Evolutionary conservation across 1,140 invertebrate species (phyloP), one percentile per base, ranked within the genome.

Genomic region (Dendrolimus punctatus): DNA sequence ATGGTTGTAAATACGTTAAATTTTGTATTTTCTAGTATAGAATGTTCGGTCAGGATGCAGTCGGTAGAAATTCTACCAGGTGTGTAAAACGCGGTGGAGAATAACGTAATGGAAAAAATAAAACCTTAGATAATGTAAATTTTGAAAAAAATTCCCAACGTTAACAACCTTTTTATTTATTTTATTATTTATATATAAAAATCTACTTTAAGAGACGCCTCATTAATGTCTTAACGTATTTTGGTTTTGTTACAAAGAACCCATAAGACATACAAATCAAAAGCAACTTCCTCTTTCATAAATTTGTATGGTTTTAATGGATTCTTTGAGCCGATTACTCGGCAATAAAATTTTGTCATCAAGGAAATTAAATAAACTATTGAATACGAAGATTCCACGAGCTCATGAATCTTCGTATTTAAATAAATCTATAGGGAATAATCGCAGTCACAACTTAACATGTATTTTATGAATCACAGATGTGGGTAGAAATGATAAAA

Each of bases 1-100:
- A 85, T 78, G 78, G 73, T 81, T 86, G 80, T 86, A 86, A 84
- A 86, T 86, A 86, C 83, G 83, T 86, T 86, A 84, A 84, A 83
- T 84, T 86, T 86, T 86, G 80, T 86, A 86, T 84, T 86, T 39
- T 73, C 75, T 86, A 86, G 80, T 78, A 81, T 83, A 82, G 77
- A 80, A 78, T 73, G 76, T 83, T 85, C 60, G 76, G 72, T 70
- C 70, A 66, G 47, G 71, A 73, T 64, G 71, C 71, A 75, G 74
- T 76, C 76, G 67, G 71, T 81, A 81, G 76, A 71, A 50, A 54
- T 72, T 72, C 72, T 57, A 51, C 9, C 49, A 61, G 66, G 58
- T 70, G 57, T 64, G 71, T 71, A 57, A 71, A 57, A 57, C 64
- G 70, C 69, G 57, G 69, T 53, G 62, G 64, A 66, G 56, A 71